Conservation (phyloP, 2,888 invertebrate genomes). For the Neoitamus cyanurus region DNA sequence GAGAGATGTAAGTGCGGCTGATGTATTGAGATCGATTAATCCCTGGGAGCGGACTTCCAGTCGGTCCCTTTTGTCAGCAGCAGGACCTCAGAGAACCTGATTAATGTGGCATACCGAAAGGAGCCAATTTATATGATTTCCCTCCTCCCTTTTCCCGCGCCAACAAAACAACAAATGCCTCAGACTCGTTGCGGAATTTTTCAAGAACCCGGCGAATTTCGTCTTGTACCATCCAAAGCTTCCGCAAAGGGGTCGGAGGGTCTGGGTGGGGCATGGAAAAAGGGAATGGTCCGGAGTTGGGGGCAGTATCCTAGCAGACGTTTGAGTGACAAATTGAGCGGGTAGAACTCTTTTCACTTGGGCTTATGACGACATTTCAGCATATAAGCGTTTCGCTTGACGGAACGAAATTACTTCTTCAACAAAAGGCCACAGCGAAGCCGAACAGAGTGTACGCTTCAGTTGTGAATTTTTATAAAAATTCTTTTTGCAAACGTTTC, state of each 20-base stretch:
- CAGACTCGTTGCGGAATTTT: neutral
- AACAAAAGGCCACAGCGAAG: neutral
- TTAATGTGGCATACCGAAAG: neutral
- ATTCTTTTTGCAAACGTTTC: neutral
- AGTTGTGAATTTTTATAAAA: neutral
- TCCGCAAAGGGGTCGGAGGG: neutral
- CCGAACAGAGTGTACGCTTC: neutral
- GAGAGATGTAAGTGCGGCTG: neutral
- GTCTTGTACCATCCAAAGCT: neutral
- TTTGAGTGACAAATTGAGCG: constrained; percentile 21
- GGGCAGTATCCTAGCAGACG: neutral
- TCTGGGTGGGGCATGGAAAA: no score
- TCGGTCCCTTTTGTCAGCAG: neutral
- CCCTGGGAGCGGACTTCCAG: neutral
- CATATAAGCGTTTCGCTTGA: neutral
- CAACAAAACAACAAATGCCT: neutral
- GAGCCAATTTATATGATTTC: neutral
- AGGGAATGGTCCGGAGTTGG: no score
- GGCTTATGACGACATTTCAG: neutral
- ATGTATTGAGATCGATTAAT: constrained; percentile 38
- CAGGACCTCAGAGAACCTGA: neutral
- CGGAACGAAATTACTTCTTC: neutral
- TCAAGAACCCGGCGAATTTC: neutral
- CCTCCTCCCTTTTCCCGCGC: neutral
- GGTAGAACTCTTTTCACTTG: neutral